Evolutionary conservation across 2,797 vertebrate genomes (phyloP), one percentile per base, ranked within the genome.

Genomic region (Serranus cabrilla): DNA sequence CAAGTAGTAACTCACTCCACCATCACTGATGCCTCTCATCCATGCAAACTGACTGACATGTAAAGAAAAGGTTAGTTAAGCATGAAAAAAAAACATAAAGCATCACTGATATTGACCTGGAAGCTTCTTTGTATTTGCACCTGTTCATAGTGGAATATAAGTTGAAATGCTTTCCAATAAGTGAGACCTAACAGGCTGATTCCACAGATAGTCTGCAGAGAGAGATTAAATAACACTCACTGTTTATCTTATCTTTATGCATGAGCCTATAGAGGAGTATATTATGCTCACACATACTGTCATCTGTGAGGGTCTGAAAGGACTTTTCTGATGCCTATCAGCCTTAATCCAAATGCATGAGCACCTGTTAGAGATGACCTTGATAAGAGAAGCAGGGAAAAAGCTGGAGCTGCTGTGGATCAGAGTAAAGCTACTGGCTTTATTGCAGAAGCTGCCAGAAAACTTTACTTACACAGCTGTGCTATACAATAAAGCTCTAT

Each of bases 331-430:
- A 91, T 88, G 84, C 80, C 71, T 80, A 85, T 91, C 84, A 57
- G 63, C 68, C 67, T 71, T 65, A 66, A 83, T 79, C 68, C 74
- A 76, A 78, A 81, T 64, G 63, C 72, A 78, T 46, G 63, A 72
- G 84, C 92, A 92, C 84, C 91, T 93, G 89, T 79, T 88, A n/a
- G 31, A 63, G 81, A 88, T 88, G 90, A 90, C 89, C 85, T 90
- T 91, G 85, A 90, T 82, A 84, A 69, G 9, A 59, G 55, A 23
- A 18, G 31, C 72, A 60, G 43, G 52, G 51, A 78, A 69, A 46
- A 71, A 42, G 7, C 43, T 71, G 49, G 51, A 78, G 83, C 78
- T 72, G 57, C 56, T 34, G 34, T 34, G 64, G 55, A 80, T 83
- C 64, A 67, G 50, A 76, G 66, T 47, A 54, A 80, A 67, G 74